Percentiles rank a stretch among this genome's conserved stretches.
phyloP scores from a whole-genome alignment of 2,113 vertebrate genomes.

The Ctenomys sociabilis region DNA sequence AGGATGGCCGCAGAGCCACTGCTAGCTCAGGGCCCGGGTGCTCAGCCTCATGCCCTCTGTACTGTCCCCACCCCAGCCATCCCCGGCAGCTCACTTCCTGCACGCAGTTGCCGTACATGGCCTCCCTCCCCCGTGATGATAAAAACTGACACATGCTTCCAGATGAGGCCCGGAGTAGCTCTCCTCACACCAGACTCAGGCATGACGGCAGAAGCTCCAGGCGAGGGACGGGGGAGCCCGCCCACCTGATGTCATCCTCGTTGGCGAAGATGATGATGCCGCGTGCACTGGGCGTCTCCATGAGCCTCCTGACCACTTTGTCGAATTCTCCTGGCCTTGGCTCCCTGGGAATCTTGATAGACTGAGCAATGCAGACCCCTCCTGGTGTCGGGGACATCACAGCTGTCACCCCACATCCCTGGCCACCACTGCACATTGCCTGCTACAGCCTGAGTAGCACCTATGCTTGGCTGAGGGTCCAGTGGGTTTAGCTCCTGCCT shows the following conservation, averaged over 20 bases:
- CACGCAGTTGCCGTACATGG: neutral
- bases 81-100: neutral
- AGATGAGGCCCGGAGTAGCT: neutral
- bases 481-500: no score
- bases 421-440: fast-evolving
- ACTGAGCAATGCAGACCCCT: slow-evolving; percentile 88
- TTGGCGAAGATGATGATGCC: slow-evolving; percentile 90
- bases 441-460: neutral
- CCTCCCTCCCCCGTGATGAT: neutral
- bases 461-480: neutral
- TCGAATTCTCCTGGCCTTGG: slow-evolving; percentile 88
- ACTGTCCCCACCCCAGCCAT: neutral
- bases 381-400: slow-evolving; percentile 69
- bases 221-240: fast-evolving
- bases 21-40: neutral
- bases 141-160: neutral
- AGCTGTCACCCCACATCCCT: neutral
- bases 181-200: neutral
- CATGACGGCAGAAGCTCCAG: neutral
- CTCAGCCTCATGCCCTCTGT: neutral
- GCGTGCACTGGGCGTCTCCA: slow-evolving; percentile 89
- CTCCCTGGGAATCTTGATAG: slow-evolving; percentile 89
- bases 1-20: neutral
- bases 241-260: slow-evolving; percentile 91
- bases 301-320: slow-evolving; percentile 88